A percentile compares a stretch with the other conserved stretches of the same genome.
Evolutionary conservation across 2,888 invertebrate species (phyloP).

Genomic region (Erannis defoliaria): DNA sequence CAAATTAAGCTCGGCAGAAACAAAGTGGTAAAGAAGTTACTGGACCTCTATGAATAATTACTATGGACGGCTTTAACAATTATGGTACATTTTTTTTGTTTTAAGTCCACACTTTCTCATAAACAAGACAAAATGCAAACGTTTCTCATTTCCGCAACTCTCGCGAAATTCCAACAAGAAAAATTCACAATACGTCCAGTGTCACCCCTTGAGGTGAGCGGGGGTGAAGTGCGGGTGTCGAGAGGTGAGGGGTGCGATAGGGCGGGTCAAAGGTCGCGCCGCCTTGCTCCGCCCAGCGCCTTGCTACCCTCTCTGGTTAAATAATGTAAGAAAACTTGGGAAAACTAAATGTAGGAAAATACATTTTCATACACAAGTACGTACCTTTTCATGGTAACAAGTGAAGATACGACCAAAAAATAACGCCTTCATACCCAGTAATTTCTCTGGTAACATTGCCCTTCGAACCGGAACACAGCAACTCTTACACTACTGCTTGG

Average conservation of each 20-base stretch:
- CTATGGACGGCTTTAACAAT: too few relatives aligned
- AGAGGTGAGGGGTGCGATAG: constrained; percentile 60
- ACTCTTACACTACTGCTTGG: too few relatives aligned
- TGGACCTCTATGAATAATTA: too few relatives aligned
- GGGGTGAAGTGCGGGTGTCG: constrained; percentile 59
- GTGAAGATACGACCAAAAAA: too few relatives aligned
- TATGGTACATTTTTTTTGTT: too few relatives aligned
- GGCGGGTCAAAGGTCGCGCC: constrained; percentile 80
- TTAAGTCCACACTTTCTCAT: background rate
- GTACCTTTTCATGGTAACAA: background rate
- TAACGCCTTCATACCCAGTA: too few relatives aligned
- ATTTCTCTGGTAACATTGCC: too few relatives aligned
- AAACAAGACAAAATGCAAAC: background rate
- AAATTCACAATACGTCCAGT: constrained; percentile 43
- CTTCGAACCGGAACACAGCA: too few relatives aligned
- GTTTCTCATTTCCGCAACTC: background rate
- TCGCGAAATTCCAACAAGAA: constrained; percentile 39
- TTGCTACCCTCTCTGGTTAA: constrained; percentile 39
- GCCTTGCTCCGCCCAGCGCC: constrained; percentile 65
- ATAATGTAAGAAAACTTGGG: constrained; percentile 34
- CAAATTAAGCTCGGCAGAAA: too few relatives aligned
- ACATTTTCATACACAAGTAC: background rate
- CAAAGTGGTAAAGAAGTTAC: too few relatives aligned
- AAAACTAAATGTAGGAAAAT: constrained; percentile 24
- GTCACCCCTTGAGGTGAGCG: constrained; percentile 67